Base-by-base conservation (phyloP, 2,797 vertebrate genomes). In the Eulemur rubriventer region DNA sequence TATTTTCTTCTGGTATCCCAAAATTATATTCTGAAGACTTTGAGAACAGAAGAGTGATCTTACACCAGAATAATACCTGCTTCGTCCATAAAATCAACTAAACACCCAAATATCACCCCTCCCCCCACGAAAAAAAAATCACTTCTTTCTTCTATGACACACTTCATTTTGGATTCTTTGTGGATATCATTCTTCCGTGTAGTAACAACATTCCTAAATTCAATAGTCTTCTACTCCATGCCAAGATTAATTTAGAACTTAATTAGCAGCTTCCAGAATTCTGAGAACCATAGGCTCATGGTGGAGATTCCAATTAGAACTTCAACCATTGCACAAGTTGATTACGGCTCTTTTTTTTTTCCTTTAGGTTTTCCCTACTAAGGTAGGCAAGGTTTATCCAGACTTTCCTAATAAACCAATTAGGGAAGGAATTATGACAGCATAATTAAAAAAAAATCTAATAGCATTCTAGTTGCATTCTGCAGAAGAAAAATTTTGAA, bases 171-270 rank as follows among this genome's bases (percentile, higher is more conserved):
- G 7, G 2, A 86, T 63, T 78, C n/a, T 94, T 85, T 69, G 43
- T 43, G 67, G n/a, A 38, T 55, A 52, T 38, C 18, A 43, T 6
- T 73, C 78, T 85, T 92, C 59, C 14, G 57, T 17, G 10, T 6
- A 67, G 26, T 73, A 26, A 89, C 38, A 80, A 73, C 20, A 81
- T 18, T 41, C 17, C 72, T 83, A 73, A 82, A 63, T 43, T 83
- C 43, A 46, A 75, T 22, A 69, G 7, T 65, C 67, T 83, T 75
- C 20, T 35, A 46, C 7, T 35, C 52, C n/a, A 85, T 33, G n/a
- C 16, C 43, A 16, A 93, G 33, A 33, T 96, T 89, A 80, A 80
- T 80, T 93, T 76, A 75, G 43, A 81, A 89, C n/a, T 63, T 75
- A 94, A 76, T 61, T 65, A 72, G 46, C 11, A 83, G 28, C 52